These are phyloP conservation scores for Chloroceryle amazona DNA, from an alignment of 2,797 vertebrate genomes.

Conservation along the genomic window DNA sequence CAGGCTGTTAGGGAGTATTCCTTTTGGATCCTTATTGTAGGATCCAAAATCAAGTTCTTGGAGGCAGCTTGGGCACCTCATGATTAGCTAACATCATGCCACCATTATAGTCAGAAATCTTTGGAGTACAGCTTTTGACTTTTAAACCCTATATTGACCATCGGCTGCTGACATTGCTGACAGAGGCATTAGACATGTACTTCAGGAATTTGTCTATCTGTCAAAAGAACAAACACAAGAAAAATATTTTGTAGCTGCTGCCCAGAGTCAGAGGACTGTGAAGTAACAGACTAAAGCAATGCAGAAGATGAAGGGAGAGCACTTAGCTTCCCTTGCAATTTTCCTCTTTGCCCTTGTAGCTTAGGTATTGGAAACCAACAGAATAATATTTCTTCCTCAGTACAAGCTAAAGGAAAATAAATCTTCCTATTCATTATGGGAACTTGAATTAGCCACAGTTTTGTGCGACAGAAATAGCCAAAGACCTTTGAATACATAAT, in stretches of 20 bases:
- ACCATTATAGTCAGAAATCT: neutral
- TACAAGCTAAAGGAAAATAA: neutral
- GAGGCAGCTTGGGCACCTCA: neutral
- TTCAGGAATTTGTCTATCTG: neutral
- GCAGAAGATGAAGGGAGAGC: neutral
- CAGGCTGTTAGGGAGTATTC: neutral
- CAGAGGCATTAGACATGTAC: neutral
- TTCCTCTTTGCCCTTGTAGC: neutral
- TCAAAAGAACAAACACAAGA: neutral
- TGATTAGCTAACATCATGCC: neutral
- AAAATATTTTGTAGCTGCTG: neutral
- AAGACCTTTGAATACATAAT: neutral
- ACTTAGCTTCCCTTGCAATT: neutral
- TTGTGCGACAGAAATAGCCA: neutral
- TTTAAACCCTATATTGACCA: neutral
- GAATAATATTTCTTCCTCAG: neutral
- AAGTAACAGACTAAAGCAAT: neutral
- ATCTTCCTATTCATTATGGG: neutral
- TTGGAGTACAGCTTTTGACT: neutral
- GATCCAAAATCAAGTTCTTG: neutral
- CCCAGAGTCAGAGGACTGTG: neutral
- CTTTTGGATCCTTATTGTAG: neutral
- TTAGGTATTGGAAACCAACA: neutral
- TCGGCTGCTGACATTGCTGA: neutral
- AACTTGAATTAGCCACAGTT: neutral